phyloP scores from a whole-genome alignment of 1,140 invertebrate genomes.

The Heterodera schachtii region DNA sequence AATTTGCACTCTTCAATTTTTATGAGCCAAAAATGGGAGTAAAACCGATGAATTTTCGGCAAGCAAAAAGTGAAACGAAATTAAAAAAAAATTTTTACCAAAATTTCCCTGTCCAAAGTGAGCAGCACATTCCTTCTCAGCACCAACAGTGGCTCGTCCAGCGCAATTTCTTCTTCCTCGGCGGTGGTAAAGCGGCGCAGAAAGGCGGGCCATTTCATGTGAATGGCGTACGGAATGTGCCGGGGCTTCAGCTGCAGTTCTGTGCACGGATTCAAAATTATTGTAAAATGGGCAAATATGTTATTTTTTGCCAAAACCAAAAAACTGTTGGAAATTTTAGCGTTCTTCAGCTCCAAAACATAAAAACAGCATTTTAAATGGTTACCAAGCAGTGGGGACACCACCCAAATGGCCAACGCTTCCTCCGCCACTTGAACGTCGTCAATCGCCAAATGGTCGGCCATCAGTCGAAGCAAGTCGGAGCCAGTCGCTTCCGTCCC shows the following conservation, averaged over 20 bases:
- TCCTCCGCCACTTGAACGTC: slow-evolving; percentile 38
- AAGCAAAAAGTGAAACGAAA: too few relatives aligned
- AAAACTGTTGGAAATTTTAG: too few relatives aligned
- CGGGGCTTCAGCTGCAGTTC: slow-evolving; percentile 55
- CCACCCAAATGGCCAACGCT: slow-evolving; percentile 51
- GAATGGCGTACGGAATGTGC: slow-evolving; percentile 47
- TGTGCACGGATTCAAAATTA: slow-evolving; percentile 11
- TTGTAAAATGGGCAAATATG: not conserved
- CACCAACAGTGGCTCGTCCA: slow-evolving; percentile 53
- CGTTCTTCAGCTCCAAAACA: too few relatives aligned
- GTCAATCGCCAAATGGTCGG: slow-evolving; percentile 50
- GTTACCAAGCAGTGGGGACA: slow-evolving; percentile 48
- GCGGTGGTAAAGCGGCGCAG: slow-evolving; percentile 49
- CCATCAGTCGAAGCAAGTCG: slow-evolving; percentile 46
- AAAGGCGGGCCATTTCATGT: slow-evolving; percentile 50
- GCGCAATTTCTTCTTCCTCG: slow-evolving; percentile 44
- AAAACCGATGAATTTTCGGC: too few relatives aligned
- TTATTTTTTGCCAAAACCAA: not conserved
- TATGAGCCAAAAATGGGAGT: too few relatives aligned
- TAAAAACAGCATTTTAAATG: too few relatives aligned
- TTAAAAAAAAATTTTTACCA: slow-evolving; percentile 18
- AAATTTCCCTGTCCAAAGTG: slow-evolving; percentile 35
- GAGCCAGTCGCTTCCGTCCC: slow-evolving; percentile 31
- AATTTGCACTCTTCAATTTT: too few relatives aligned
- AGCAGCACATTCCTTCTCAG: slow-evolving; percentile 49